phyloP scores from a whole-genome alignment of 2,888 invertebrate genomes.

The Acanthosoma haemorrhoidale region DNA sequence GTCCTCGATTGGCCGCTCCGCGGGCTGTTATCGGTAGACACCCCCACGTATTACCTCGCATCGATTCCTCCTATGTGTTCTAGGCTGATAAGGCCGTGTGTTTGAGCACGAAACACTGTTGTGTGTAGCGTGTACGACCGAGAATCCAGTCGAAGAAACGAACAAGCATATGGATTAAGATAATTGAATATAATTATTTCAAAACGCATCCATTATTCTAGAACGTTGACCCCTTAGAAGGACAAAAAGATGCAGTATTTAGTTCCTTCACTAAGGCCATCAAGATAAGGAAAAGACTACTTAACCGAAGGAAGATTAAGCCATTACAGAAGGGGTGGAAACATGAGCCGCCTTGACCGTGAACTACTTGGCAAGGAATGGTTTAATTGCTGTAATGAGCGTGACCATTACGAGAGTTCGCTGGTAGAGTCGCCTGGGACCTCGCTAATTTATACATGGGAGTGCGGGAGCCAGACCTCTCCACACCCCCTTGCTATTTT shows the following conservation, averaged over 20 bases:
- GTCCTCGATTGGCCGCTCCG: too few relatives aligned
- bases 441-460: conserved; percentile 1
- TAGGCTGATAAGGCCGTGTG: neutral
- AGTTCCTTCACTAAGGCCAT: too few relatives aligned
- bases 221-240: too few relatives aligned
- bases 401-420: conserved; percentile 9
- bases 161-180: too few relatives aligned
- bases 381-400: conserved; percentile 11
- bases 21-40: neutral
- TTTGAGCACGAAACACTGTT: neutral
- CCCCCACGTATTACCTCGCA: neutral
- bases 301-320: too few relatives aligned
- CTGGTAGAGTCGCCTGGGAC: neutral
- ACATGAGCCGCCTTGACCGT: neutral
- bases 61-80: neutral
- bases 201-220: too few relatives aligned
- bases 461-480: neutral
- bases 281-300: too few relatives aligned
- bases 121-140: too few relatives aligned
- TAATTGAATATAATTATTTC: too few relatives aligned
- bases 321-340: neutral
- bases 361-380: too few relatives aligned
- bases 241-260: too few relatives aligned
- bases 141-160: too few relatives aligned
- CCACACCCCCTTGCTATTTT: neutral